These are phyloP conservation scores for Microctenopoma lineatum DNA, from an alignment of 2,797 vertebrate species.

Conservation along the genomic window DNA sequence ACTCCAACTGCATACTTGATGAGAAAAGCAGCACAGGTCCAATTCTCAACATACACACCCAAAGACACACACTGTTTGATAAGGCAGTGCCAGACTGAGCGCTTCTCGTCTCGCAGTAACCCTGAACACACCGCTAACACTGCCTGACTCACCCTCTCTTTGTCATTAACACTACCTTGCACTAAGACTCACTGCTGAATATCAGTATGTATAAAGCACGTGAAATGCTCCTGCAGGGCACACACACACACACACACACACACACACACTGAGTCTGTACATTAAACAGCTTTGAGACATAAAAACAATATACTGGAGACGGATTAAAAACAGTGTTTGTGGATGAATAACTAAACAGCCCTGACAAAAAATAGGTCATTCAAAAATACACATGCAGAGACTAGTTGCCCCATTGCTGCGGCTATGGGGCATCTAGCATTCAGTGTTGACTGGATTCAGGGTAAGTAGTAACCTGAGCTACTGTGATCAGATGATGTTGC, in stretches of 20 bases:
- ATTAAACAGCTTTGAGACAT: slow-evolving; percentile 46
- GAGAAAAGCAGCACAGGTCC: slow-evolving; percentile 60
- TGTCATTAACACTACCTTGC: slow-evolving; percentile 2
- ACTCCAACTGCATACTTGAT: slow-evolving; percentile 77
- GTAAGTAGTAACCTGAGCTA: slow-evolving; percentile 21
- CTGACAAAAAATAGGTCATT: slow-evolving; percentile 6
- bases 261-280: slow-evolving; percentile 2
- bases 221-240: background rate
- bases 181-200: background rate
- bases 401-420: background rate
- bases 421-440: slow-evolving; percentile 11
- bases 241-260: background rate
- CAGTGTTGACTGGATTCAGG: slow-evolving; percentile 32
- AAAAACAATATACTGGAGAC: slow-evolving; percentile 6
- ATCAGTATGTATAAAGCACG: background rate
- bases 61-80: slow-evolving; percentile 28
- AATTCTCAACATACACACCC: slow-evolving; percentile 38
- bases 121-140: slow-evolving; percentile 37
- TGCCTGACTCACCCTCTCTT: slow-evolving; percentile 18
- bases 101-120: slow-evolving; percentile 57
- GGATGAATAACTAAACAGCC: slow-evolving; percentile 20
- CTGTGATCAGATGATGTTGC: slow-evolving; percentile 38
- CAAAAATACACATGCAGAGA: slow-evolving; percentile 7
- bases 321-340: slow-evolving; percentile 39
- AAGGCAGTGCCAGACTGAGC: slow-evolving; percentile 57